Evolutionary conservation across 2,797 vertebrate genomes (phyloP).

Genomic region (Hephaestus fuliginosus): DNA sequence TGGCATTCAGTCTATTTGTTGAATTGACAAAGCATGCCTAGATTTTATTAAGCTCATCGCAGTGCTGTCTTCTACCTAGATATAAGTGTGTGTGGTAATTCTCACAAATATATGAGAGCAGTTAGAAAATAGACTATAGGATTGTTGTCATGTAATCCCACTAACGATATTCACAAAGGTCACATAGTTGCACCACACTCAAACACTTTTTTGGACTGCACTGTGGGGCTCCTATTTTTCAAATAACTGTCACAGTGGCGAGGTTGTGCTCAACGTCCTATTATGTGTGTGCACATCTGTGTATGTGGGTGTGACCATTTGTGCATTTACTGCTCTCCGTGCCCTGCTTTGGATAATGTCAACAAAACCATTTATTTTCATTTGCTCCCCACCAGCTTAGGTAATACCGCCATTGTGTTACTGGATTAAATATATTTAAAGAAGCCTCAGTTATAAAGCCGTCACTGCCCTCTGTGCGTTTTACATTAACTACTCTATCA

Average conservation of each 20-base stretch:
- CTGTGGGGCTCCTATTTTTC: slow-evolving; percentile 18
- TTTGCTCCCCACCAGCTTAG: slow-evolving; percentile 24
- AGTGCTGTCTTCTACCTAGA: slow-evolving; percentile 22
- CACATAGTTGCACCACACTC: not conserved
- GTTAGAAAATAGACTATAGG: slow-evolving; percentile 18
- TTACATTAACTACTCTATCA: slow-evolving; percentile 23
- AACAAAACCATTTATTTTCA: slow-evolving; percentile 55
- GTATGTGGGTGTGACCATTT: slow-evolving; percentile 41
- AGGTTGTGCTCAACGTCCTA: slow-evolving; percentile 8
- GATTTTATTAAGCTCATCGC: slow-evolving; percentile 1
- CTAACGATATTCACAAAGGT: slow-evolving; percentile 2
- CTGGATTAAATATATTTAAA: slow-evolving; percentile 53
- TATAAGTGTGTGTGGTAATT: slow-evolving; percentile 12
- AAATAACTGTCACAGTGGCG: not conserved
- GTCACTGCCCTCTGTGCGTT: slow-evolving; percentile 24
- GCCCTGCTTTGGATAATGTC: slow-evolving; percentile 46
- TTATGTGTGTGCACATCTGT: slow-evolving; percentile 21
- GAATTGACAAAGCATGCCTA: slow-evolving; percentile 14
- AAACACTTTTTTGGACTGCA: slow-evolving; percentile 1
- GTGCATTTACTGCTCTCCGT: slow-evolving; percentile 34
- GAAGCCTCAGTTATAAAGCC: slow-evolving; percentile 23
- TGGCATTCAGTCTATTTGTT: not conserved
- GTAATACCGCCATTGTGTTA: slow-evolving; percentile 38
- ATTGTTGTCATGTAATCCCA: slow-evolving; percentile 3
- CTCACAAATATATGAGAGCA: slow-evolving; percentile 22